A percentile compares a stretch with the other conserved stretches of the same genome.
These are phyloP conservation scores for Stictonetta naevosa DNA, from an alignment of 2,113 vertebrate species.

Conservation along the genomic window DNA sequence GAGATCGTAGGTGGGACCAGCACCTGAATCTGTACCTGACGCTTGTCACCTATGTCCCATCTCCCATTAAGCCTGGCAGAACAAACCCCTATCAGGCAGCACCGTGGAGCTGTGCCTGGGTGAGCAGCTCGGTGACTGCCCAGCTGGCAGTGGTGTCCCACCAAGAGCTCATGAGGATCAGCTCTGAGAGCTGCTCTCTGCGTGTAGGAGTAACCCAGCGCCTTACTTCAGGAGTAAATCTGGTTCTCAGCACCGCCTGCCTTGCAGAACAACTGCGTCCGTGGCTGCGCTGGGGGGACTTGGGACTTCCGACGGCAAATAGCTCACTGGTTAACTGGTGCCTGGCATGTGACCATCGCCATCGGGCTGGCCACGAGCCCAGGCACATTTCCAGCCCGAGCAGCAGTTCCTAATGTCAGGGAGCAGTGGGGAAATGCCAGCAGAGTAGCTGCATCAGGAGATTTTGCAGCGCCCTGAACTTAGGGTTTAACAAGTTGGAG, in stretches of 20 bases:
- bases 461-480: background rate
- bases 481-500: background rate
- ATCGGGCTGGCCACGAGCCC: background rate
- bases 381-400: accelerated
- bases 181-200: accelerated
- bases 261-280: accelerated
- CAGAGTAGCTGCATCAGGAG: background rate
- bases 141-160: accelerated
- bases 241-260: accelerated
- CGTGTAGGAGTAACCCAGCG: accelerated
- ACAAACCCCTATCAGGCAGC: background rate
- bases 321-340: background rate
- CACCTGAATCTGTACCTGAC: background rate
- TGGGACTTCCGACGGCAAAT: background rate
- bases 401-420: background rate
- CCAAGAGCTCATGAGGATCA: background rate
- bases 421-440: background rate
- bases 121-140: background rate
- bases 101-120: background rate
- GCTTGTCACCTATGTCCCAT: background rate
- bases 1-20: background rate
- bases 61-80: background rate
- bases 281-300: background rate
- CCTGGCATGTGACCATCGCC: background rate
- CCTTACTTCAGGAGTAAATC: background rate